Evolutionary conservation across 2,797 vertebrate species (phyloP), one percentile per base, ranked within the genome.

Genomic region (Acestrorhynchus altus): DNA sequence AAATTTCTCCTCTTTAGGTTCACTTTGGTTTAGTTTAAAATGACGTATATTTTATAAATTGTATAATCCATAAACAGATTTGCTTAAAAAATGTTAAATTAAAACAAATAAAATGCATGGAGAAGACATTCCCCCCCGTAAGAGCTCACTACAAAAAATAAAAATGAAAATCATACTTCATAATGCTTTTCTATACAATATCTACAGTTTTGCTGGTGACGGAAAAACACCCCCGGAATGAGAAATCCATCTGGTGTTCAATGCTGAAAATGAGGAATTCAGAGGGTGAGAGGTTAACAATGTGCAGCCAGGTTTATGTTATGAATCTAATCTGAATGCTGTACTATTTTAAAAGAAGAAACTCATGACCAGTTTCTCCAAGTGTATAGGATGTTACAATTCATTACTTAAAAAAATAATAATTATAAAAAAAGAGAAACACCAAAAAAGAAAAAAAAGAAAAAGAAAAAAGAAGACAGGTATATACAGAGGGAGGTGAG

Each of bases 11-110:
- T 85, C 82, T 88, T 86, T 86, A 85, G 82, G 82, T 86, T 92
- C 92, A 92, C 92, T 94, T 94, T 94, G 93, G 93, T 93, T 93
- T 92, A 90, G 92, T 92, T 92, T 87, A 84, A 91, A 93, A 92
- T 89, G 90, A 91, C 86, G 81, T 74, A 78, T 84, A 86, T 88
- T 81, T 82, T 70, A 86, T 87, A 86, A 85, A 85, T 83, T 80
- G 78, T 87, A 88, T 83, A 78, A 90, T 88, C 91, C 85, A 90
- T 80, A 84, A 94, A 93, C 92, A 91, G 83, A 89, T 89, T 80
- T 91, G 87, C 88, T 91, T 89, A 90, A 90, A 93, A 91, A 92
- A 90, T 89, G 88, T 88, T 90, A 86, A 88, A 88, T 89, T 83
- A 91, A 92, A 92, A 94, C 93, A 95, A 93, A 92, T 74, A 82